These are phyloP conservation scores for Grammomys dolichurus DNA, from an alignment of 2,113 vertebrate species.

Conservation along the genomic window DNA sequence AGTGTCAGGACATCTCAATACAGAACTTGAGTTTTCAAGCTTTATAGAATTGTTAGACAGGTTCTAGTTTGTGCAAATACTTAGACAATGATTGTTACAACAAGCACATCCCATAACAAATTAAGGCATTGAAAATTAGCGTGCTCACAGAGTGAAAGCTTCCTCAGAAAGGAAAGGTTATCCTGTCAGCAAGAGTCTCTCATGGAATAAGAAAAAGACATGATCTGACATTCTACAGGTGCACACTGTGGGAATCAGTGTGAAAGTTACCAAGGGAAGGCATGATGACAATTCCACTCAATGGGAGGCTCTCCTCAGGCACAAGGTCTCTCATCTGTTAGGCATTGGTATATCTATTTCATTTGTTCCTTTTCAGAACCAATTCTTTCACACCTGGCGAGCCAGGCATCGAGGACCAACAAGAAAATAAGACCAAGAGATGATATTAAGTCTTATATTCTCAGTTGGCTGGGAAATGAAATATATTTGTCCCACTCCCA, in stretches of 20 bases:
- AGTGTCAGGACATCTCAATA: neutral
- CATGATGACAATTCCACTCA: neutral
- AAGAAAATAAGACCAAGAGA: slow-evolving; percentile 6
- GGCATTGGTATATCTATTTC: neutral
- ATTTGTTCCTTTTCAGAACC: neutral
- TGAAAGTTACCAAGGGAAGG: neutral
- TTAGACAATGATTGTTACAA: slow-evolving; percentile 14
- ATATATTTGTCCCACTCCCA: neutral
- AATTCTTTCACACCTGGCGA: slow-evolving; percentile 24
- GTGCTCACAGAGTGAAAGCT: neutral
- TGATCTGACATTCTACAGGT: neutral
- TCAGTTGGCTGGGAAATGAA: neutral
- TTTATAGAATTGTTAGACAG: neutral
- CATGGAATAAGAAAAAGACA: neutral
- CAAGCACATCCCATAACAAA: neutral
- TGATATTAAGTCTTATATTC: neutral
- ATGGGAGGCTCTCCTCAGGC: neutral
- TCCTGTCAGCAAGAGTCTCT: neutral
- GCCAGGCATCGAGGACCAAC: neutral
- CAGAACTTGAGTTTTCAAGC: neutral
- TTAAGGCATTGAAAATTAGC: neutral
- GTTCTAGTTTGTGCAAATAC: neutral
- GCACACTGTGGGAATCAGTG: neutral
- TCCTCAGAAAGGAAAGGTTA: neutral
- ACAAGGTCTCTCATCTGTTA: slow-evolving; percentile 37